A percentile compares a stretch with the other conserved stretches of the same genome.
Conservation (phyloP, 2,797 vertebrate genomes). For the Lepus townsendii region DNA sequence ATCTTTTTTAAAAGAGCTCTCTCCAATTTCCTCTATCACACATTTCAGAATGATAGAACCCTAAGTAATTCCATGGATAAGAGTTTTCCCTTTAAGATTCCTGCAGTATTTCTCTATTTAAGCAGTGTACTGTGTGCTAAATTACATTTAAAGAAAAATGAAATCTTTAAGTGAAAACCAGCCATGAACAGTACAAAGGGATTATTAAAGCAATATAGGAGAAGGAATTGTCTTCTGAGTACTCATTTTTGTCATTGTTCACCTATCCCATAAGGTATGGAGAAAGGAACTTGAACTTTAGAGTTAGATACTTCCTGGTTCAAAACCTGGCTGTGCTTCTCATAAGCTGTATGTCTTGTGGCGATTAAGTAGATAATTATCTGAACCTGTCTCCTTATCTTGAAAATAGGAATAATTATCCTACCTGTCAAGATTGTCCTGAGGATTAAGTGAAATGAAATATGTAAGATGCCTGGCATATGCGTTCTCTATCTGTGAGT, state of each 20-base stretch:
- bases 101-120: not conserved
- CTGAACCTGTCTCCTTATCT: not conserved
- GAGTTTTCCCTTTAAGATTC: constrained; percentile 21
- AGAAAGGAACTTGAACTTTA: constrained; percentile 63
- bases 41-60: constrained; percentile 30
- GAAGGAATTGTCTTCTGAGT: not conserved
- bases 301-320: not conserved
- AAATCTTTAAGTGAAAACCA: constrained; percentile 34
- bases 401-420: constrained; percentile 55
- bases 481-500: constrained; percentile 6
- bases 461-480: not conserved
- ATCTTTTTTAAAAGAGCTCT: not conserved
- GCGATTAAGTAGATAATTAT: not conserved
- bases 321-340: not conserved
- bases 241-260: not conserved
- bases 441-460: constrained; percentile 47
- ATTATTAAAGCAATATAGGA: not conserved
- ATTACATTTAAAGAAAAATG: not conserved
- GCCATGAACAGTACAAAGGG: not conserved
- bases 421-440: not conserved
- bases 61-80: not conserved
- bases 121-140: not conserved
- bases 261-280: not conserved
- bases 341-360: not conserved
- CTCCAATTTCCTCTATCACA: constrained; percentile 31